Conservation (phyloP, 2,113 vertebrate species). For the Neotragus pygmaeus region DNA sequence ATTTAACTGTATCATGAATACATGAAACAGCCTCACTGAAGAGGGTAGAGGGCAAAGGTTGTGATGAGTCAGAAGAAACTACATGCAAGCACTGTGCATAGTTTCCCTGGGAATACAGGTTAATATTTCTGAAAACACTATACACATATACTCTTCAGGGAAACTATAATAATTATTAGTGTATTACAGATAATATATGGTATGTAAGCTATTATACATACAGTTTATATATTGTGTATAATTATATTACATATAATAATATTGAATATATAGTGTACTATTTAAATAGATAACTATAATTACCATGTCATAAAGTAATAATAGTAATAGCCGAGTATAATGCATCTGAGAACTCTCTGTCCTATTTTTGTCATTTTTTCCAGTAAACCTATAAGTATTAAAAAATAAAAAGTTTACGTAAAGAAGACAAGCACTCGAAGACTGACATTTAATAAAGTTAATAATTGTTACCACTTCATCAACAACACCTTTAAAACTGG, state of each 20-base stretch:
- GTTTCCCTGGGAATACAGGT: neutral
- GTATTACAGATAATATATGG: neutral
- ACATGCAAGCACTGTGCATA: neutral
- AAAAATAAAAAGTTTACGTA: neutral
- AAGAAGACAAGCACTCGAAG: neutral
- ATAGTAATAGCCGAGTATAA: neutral
- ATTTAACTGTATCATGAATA: neutral
- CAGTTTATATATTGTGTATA: neutral
- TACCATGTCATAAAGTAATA: neutral
- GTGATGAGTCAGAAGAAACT: neutral
- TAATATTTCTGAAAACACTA: neutral
- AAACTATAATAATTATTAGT: neutral
- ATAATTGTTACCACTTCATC: neutral
- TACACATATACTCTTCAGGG: neutral
- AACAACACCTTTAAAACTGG: neutral
- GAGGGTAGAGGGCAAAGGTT: neutral
- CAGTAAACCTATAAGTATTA: neutral
- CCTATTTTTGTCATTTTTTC: neutral
- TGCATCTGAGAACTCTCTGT: neutral
- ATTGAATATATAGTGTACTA: neutral
- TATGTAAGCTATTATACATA: neutral
- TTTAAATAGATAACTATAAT: neutral
- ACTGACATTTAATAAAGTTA: neutral
- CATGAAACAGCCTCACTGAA: neutral
- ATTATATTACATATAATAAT: neutral